Conservation (phyloP, 2,888 invertebrate species). For the Aleiodes alternator region DNA sequence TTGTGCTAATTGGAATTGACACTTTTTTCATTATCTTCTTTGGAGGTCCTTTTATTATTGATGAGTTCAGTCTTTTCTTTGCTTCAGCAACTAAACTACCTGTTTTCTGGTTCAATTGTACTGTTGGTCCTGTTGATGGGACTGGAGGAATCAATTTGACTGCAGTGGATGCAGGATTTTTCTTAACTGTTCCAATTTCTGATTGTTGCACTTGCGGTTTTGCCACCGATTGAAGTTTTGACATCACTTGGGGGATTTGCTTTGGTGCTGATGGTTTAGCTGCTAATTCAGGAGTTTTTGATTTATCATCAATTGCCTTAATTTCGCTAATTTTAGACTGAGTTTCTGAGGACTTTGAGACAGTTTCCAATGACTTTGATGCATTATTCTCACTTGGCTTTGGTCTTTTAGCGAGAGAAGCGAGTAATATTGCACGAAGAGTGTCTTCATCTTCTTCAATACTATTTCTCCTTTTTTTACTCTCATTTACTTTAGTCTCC, state of each 20-base stretch:
- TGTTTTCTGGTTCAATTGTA: background rate
- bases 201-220: background rate
- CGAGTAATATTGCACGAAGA: slow-evolving; percentile 68
- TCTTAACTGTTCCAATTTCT: background rate
- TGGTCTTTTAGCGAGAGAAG: slow-evolving; percentile 66
- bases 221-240: background rate
- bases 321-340: background rate
- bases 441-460: slow-evolving; percentile 72
- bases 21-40: slow-evolving; percentile 63
- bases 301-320: too few species aligned
- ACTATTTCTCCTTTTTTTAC: slow-evolving; percentile 62
- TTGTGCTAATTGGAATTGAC: slow-evolving; percentile 59
- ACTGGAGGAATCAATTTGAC: background rate
- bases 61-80: slow-evolving; percentile 54
- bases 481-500: slow-evolving; percentile 20
- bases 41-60: slow-evolving; percentile 48
- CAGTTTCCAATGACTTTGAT: background rate
- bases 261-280: too few species aligned
- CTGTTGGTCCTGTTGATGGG: slow-evolving; percentile 26
- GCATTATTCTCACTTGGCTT: slow-evolving; percentile 38
- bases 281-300: too few species aligned
- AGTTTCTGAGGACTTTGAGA: slow-evolving; percentile 11
- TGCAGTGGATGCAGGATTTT: background rate
- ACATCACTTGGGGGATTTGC: too few species aligned
- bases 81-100: slow-evolving; percentile 15